A percentile compares a stretch with the other conserved stretches of the same genome.
These are phyloP conservation scores for Lithophane semibrunnea DNA, from an alignment of 2,888 invertebrate genomes.

Conservation along the genomic window DNA sequence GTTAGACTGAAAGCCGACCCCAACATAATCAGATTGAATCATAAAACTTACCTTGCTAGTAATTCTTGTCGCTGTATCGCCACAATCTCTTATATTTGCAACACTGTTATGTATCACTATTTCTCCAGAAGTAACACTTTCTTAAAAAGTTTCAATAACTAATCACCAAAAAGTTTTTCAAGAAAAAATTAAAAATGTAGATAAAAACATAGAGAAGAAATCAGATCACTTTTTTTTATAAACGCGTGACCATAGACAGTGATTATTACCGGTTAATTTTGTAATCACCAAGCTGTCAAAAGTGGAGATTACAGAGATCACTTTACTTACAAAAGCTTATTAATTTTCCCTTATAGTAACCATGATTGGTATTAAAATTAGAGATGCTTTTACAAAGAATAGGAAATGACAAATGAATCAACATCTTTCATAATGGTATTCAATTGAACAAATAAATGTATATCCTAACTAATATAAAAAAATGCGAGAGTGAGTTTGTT, in stretches of 20 bases:
- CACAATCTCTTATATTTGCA: neutral
- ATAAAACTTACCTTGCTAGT: constrained; percentile 18
- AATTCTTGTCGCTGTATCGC: neutral
- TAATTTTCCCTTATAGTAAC: neutral
- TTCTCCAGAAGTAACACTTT: neutral
- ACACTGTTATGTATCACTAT: neutral
- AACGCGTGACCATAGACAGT: neutral
- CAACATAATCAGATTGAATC: no score
- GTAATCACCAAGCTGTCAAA: no score
- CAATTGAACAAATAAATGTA: neutral
- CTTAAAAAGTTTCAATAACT: neutral
- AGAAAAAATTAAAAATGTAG: neutral
- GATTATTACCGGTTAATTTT: neutral
- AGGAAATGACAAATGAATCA: constrained; percentile 12
- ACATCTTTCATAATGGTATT: neutral
- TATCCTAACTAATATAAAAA: no score
- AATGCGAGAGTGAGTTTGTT: no score
- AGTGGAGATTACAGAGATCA: neutral
- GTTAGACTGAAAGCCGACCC: no score
- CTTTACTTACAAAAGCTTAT: neutral
- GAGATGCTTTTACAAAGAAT: constrained; percentile 1
- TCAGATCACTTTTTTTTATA: neutral
- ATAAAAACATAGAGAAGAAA: neutral
- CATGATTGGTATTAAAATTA: neutral
- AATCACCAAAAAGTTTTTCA: accelerated